Percentiles rank a stretch among this genome's conserved stretches.
These are phyloP conservation scores for Ceramica pisi DNA, from an alignment of 2,888 invertebrate genomes.

Conservation along the genomic window DNA sequence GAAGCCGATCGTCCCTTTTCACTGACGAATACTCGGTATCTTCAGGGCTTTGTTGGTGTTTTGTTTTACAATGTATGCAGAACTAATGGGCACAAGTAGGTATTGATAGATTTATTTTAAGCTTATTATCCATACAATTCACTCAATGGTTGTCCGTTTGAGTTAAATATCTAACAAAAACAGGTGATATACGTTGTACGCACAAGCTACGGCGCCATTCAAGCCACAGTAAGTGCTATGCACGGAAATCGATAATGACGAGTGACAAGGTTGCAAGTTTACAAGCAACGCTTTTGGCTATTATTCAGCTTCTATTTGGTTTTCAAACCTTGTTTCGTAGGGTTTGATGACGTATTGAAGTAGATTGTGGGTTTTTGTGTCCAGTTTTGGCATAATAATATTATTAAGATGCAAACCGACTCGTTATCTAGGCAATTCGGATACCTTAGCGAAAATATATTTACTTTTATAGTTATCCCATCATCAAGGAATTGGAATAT, in stretches of 20 bases:
- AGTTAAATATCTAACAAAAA: conserved; percentile 1
- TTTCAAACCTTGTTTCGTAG: neutral
- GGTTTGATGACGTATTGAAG: neutral
- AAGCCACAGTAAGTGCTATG: conserved; percentile 43
- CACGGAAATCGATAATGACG: conserved; percentile 52
- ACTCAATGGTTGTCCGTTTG: neutral
- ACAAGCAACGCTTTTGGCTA: conserved; percentile 33
- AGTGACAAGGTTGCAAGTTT: conserved; percentile 53
- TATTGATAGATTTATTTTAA: conserved; percentile 6
- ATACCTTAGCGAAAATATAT: neutral
- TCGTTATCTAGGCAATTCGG: neutral
- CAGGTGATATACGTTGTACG: conserved; percentile 16
- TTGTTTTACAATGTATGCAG: conserved; percentile 5
- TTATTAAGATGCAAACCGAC: neutral
- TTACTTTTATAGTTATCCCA: neutral
- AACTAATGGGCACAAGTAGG: neutral
- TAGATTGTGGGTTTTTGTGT: neutral
- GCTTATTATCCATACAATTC: conserved; percentile 8
- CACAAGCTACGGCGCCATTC: conserved; percentile 43
- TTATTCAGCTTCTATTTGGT: conserved; percentile 9
- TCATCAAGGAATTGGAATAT: neutral
- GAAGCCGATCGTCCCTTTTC: conserved; percentile 21
- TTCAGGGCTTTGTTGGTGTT: neutral
- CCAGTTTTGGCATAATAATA: neutral
- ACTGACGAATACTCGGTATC: conserved; percentile 25